A percentile compares a stretch with the other conserved stretches of the same genome.
Evolutionary conservation across 2,888 invertebrate genomes (phyloP).

Genomic region (Drosophila suboccidentalis): DNA sequence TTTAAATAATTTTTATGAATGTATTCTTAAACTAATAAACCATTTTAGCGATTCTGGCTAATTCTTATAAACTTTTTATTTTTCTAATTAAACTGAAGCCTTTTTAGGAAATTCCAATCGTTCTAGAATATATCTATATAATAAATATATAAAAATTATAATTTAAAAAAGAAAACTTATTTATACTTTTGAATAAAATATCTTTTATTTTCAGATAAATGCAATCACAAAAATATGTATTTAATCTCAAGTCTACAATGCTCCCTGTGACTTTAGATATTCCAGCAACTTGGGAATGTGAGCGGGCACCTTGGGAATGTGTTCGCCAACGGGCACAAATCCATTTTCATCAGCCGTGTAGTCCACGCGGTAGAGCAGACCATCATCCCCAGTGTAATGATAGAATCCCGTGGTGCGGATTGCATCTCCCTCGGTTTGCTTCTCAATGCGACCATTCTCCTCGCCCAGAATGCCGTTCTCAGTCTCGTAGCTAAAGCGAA

Average conservation of each 20-base stretch:
- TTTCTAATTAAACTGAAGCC: too few relatives aligned
- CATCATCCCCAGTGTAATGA: slow-evolving; percentile 89
- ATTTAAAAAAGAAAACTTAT: too few relatives aligned
- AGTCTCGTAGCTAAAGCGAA: slow-evolving; percentile 86
- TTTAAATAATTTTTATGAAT: background rate
- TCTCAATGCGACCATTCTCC: slow-evolving; percentile 87
- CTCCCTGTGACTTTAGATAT: slow-evolving; percentile 86
- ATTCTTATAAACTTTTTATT: background rate
- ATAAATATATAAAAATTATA: too few relatives aligned
- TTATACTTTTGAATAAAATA: background rate
- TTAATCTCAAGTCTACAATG: slow-evolving; percentile 34
- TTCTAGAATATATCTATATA: background rate
- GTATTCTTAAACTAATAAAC: background rate
- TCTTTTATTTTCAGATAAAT: slow-evolving; percentile 40
- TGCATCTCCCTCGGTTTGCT: slow-evolving; percentile 87
- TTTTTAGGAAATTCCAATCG: too few relatives aligned
- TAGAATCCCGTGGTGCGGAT: slow-evolving; percentile 89
- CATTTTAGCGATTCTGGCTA: too few relatives aligned
- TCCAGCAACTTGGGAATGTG: slow-evolving; percentile 88
- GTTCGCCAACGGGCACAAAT: slow-evolving; percentile 85
- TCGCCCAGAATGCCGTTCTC: slow-evolving; percentile 87
- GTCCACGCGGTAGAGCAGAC: slow-evolving; percentile 86
- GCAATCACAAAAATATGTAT: slow-evolving; percentile 11
- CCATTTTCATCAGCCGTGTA: slow-evolving; percentile 88
- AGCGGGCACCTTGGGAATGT: slow-evolving; percentile 87